Evolutionary conservation across 1,140 invertebrate genomes (phyloP), one percentile per base, ranked within the genome.

Genomic region (Sitodiplosis mosellana): DNA sequence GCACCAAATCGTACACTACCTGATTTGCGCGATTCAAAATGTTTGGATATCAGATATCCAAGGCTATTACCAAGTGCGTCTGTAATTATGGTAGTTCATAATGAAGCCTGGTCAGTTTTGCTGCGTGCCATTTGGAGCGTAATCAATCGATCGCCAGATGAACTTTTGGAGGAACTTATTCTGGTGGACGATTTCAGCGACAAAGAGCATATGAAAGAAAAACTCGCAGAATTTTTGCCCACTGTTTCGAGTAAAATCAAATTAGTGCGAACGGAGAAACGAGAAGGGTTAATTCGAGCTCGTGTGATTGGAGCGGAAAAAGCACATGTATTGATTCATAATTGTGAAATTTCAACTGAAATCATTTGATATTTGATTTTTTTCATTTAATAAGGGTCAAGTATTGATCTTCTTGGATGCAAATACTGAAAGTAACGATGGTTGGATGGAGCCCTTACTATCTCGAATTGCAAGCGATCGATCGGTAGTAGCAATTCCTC

Each of bases 351-450:
- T n/a, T n/a, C n/a, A n/a, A n/a, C n/a, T n/a, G n/a, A n/a, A n/a
- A n/a, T n/a, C n/a, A n/a, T n/a, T n/a, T 10, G 27, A 5, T 10
- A 10, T 27, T 27, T 27, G 5, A 14, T 15, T 40, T 40, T 18
- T n/a, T 40, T 4, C 37, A 40, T 18, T 40, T 40, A 12, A n/a
- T 6, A 6, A 73, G 52, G 87, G 84, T 12, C 73, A 84, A 57
- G 82, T 87, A 6, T 78, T 89, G 46, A 87, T 83, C 14, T 89
- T 89, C 65, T 63, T 89, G 43, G 85, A 89, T 65, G 83, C 85
- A 42, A 85, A 89, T 63, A 87, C 83, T 66, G 86, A 89, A 61
- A 78, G 75, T 51, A 75, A 72, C 10, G 77, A 81, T 62, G 83
- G 84, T 2, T 89, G 86, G 86, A 58, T 89, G 34, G 83, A 87